Base-by-base conservation (phyloP, 2,113 vertebrate genomes). In the Pteropus alecto region DNA sequence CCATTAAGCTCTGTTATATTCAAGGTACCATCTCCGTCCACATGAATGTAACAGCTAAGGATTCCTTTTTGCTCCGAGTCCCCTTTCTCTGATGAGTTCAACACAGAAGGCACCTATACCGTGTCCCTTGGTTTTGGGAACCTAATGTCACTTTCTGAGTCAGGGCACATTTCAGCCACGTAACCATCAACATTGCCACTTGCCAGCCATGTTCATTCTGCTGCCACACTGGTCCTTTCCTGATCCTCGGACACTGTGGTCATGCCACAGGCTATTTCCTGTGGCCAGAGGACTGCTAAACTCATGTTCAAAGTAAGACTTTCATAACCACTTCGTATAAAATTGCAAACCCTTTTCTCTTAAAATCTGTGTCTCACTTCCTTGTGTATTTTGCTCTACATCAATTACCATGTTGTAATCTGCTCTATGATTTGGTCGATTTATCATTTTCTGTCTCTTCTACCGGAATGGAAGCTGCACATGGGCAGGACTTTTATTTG, bases 141-240 rank as follows among this genome's bases (percentile, higher is more conserved):
- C 48, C 7, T 14, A 7, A 0, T n/a, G 67, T 30, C 70, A 9
- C 56, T 78, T 56, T 41, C 46, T 58, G 67, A 68, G 11, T 61
- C 33, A 22, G 38, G 33, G 18, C 16, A 14, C 60, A 10, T 0
- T 92, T 78, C 28, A 83, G 67, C 13, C 21, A 9, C 26, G 2
- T 6, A 28, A 12, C 12, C 10, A 2, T 0, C 30, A 4, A 22
- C 7, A 22, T 7, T 43, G 24, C 28, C 63, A 24, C 41, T n/a
- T 43, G n/a, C 15, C 35, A 51, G 19, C 18, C 24, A 0, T 1
- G 8, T n/a, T 43, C 26, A 2, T 19, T 28, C 41, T 11, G 24
- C 1, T 4, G 28, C 12, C 71, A 43, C 4, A 8, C 26, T 5
- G 16, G 61, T 7, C 12, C 22, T 6, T 54, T 41, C 22, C 46